phyloP scores from a whole-genome alignment of 92 coral and sea anemone genomes.

The Umimayanthus chanpuru region DNA sequence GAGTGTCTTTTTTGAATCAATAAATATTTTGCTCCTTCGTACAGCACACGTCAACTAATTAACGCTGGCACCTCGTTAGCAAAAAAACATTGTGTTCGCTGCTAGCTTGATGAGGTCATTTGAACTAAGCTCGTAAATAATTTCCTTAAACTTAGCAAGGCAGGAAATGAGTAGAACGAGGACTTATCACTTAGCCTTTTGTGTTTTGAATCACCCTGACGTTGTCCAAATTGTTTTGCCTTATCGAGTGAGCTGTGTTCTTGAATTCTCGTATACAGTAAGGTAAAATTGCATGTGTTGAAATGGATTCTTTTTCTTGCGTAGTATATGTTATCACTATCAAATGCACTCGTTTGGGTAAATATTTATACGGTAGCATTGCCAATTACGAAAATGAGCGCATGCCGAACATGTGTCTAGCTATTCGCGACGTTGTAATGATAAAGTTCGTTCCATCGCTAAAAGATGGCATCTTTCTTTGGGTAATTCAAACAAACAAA shows the following conservation, averaged over 20 bases:
- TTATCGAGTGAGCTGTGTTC: too few relatives aligned
- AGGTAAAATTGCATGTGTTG: too few relatives aligned
- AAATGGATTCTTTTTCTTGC: too few relatives aligned
- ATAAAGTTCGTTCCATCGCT: neutral
- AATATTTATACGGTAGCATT: neutral
- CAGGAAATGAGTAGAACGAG: neutral
- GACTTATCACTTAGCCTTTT: neutral
- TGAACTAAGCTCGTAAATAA: neutral
- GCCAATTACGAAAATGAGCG: neutral
- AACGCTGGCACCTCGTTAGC: neutral
- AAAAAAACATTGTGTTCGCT: too few relatives aligned
- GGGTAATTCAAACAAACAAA: neutral
- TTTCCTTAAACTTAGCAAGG: neutral
- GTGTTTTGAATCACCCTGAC: neutral
- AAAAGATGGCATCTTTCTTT: neutral
- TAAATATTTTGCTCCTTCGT: too few relatives aligned
- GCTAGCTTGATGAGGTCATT: neutral
- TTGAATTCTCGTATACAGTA: too few relatives aligned
- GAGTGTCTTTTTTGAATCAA: too few relatives aligned
- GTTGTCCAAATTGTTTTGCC: too few relatives aligned
- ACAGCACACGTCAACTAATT: too few relatives aligned
- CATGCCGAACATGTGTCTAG: neutral
- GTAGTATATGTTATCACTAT: neutral
- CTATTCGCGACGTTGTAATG: neutral
- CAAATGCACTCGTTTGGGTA: neutral